Conservation (phyloP, 37 sponge, comb jelly and placozoan species). For the Theonella swinhoei region DNA sequence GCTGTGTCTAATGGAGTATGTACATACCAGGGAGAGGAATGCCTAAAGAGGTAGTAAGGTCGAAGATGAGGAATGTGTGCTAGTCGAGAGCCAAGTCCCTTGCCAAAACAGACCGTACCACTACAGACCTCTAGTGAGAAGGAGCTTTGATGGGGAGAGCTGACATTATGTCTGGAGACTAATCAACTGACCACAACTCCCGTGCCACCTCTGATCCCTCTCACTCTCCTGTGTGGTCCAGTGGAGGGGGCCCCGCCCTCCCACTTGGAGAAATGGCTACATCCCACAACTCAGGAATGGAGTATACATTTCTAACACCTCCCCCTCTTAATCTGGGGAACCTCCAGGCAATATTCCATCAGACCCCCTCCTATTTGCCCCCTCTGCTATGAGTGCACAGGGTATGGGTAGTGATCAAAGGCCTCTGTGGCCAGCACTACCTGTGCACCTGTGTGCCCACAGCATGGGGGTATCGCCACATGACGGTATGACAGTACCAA, state of each 20-base stretch:
- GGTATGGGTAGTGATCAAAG: constrained; percentile 57
- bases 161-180: too few species aligned
- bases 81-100: not conserved
- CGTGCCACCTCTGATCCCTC: not conserved
- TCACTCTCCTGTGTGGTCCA: not conserved
- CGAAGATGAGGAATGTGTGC: too few species aligned
- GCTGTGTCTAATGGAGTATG: too few species aligned
- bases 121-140: not conserved
- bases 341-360: not conserved
- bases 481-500: too few species aligned
- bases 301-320: too few species aligned
- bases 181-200: not conserved
- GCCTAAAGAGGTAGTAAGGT: too few species aligned
- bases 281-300: not conserved
- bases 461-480: constrained; percentile 2
- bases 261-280: not conserved
- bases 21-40: too few species aligned
- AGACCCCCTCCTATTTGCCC: not conserved
- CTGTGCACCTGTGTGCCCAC: constrained; percentile 89
- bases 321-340: too few species aligned
- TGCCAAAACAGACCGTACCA: not conserved
- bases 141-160: not conserved
- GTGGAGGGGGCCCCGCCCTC: not conserved
- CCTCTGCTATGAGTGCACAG: constrained; percentile 56
- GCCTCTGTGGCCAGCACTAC: constrained; percentile 39